phyloP scores from a whole-genome alignment of 30 jellyfish, hydroid and myxozoan species.

The Mastigias papua region DNA sequence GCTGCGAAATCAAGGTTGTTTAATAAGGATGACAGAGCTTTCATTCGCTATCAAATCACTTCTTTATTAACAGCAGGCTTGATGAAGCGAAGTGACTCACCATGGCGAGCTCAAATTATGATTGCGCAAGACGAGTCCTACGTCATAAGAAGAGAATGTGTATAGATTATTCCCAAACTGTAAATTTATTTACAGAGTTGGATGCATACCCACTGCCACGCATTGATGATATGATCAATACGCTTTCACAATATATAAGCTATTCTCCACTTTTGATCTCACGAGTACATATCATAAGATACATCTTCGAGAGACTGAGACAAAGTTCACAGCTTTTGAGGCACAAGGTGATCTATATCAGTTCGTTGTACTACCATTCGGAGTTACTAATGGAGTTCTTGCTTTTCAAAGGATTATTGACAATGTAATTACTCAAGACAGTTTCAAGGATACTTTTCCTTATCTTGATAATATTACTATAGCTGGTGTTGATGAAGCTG shows the following conservation, averaged over 20 bases:
- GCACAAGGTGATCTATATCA: constrained; percentile 78
- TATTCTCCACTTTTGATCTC: constrained; percentile 68
- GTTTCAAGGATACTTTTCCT: constrained; percentile 62
- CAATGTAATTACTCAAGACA: constrained; percentile 24
- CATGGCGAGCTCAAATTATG: constrained; percentile 78
- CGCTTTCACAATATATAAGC: constrained; percentile 54
- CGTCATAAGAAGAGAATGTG: constrained; percentile 70
- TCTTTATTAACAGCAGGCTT: constrained; percentile 57
- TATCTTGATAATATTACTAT: constrained; percentile 62
- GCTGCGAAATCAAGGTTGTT: constrained; percentile 67
- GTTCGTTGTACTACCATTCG: constrained; percentile 68
- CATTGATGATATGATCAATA: constrained; percentile 66
- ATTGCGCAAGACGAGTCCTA: constrained; percentile 47
- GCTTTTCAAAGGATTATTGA: constrained; percentile 21
- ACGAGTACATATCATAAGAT: constrained; percentile 75
- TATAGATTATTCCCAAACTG: constrained; percentile 71
- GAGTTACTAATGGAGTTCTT: constrained; percentile 59
- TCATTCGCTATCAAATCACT: constrained; percentile 58
- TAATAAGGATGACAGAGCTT: constrained; percentile 41
- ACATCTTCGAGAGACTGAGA: constrained; percentile 74
- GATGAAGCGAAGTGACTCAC: constrained; percentile 57
- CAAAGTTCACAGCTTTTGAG: constrained; percentile 80
- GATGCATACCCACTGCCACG: constrained; percentile 80
- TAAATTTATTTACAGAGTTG: constrained; percentile 66
- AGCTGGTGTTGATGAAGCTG: constrained; percentile 67